Evolutionary conservation across 2,113 vertebrate genomes (phyloP).

Genomic region (Clupea harengus): DNA sequence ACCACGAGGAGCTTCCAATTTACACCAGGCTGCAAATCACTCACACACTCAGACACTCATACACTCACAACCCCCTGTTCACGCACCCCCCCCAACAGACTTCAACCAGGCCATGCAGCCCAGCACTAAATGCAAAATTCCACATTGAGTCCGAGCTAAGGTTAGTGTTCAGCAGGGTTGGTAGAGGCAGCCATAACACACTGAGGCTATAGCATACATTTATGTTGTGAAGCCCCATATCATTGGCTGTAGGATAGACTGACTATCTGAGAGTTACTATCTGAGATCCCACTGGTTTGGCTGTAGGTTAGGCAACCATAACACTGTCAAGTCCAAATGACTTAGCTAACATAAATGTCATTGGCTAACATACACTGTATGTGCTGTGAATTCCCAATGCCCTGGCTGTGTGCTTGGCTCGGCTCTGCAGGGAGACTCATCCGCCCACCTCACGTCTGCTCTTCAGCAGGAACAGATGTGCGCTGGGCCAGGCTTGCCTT

Average conservation of each 20-base stretch:
- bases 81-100: not conserved
- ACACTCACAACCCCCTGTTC: not conserved
- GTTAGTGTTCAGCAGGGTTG: not conserved
- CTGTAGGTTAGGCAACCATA: not conserved
- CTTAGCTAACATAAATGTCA: not conserved
- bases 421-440: not conserved
- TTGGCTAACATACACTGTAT: not conserved
- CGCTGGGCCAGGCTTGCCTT: not conserved
- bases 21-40: constrained; percentile 64
- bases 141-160: not conserved
- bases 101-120: not conserved
- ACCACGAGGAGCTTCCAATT: constrained; percentile 64
- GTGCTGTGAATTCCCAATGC: not conserved
- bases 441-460: not conserved
- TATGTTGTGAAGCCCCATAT: not conserved
- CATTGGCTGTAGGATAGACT: not conserved
- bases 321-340: not conserved
- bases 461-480: not conserved
- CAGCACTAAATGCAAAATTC: not conserved
- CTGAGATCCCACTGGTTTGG: not conserved
- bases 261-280: not conserved
- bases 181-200: not conserved
- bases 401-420: not conserved
- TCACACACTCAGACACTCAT: not conserved
- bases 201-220: not conserved